These are phyloP conservation scores for Melanostigma gelatinosum DNA, from an alignment of 2,113 vertebrate species.

Conservation along the genomic window DNA sequence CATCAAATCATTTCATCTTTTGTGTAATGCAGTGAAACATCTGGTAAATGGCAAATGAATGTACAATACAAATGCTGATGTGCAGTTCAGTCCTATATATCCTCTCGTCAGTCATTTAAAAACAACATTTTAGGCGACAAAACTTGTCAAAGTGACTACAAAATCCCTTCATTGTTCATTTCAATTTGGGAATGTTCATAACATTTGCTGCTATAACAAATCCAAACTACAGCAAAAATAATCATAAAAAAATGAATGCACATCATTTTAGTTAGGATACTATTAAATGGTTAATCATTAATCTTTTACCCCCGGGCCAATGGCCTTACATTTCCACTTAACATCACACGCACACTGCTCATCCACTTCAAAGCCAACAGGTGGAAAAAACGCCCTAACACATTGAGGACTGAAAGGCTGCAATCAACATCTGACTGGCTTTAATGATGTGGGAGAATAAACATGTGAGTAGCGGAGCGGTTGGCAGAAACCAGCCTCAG, in stretches of 20 bases:
- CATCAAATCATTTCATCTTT: background rate
- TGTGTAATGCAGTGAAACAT: background rate
- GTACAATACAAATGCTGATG: background rate
- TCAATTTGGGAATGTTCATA: background rate
- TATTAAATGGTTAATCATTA: conserved; percentile 47
- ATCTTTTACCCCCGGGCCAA: conserved; percentile 46
- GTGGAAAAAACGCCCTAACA: conserved; percentile 53
- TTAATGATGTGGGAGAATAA: conserved; percentile 68
- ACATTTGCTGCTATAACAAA: background rate
- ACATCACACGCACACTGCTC: conserved; percentile 22
- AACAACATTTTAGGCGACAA: background rate
- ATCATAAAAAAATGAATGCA: background rate
- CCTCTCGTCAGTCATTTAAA: background rate
- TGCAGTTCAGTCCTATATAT: background rate
- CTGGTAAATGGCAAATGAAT: background rate
- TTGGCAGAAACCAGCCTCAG: conserved; percentile 42
- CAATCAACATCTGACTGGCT: conserved; percentile 55
- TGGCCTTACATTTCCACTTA: conserved; percentile 21
- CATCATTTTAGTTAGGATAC: background rate
- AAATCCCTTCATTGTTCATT: background rate
- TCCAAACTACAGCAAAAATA: background rate
- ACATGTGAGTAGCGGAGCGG: conserved; percentile 44
- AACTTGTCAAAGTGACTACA: background rate
- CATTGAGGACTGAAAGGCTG: conserved; percentile 41
- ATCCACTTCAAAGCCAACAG: conserved; percentile 68